Percentiles rank a stretch among this genome's conserved stretches.
These are phyloP conservation scores for Myrmecobius fasciatus DNA, from an alignment of 2,113 vertebrate genomes.

Conservation along the genomic window DNA sequence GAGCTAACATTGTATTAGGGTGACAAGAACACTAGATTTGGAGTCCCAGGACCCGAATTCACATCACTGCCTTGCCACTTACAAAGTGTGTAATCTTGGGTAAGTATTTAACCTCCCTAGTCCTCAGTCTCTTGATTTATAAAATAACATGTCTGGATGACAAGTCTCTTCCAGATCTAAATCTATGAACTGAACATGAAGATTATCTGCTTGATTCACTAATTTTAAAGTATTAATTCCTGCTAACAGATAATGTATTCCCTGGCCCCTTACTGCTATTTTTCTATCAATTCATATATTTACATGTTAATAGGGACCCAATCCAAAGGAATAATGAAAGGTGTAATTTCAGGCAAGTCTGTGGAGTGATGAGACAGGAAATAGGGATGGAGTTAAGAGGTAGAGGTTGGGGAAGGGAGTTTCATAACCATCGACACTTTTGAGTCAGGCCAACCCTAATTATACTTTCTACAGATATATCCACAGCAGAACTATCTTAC, in stretches of 20 bases:
- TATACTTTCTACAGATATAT: no score
- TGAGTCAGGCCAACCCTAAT: background rate
- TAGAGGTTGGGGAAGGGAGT: background rate
- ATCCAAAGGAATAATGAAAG: background rate
- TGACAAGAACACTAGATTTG: background rate
- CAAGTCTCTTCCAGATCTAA: background rate
- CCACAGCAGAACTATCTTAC: background rate
- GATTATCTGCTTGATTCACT: background rate
- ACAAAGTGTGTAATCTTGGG: background rate
- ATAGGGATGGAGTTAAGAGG: background rate
- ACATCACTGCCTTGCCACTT: background rate
- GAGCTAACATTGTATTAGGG: no score
- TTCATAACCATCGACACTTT: background rate
- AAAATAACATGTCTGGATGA: background rate
- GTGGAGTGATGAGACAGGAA: no score
- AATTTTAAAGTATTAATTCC: background rate
- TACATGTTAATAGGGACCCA: background rate
- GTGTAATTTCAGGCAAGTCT: background rate
- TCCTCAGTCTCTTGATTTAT: background rate
- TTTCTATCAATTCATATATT: background rate
- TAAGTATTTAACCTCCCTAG: background rate
- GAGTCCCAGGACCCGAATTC: background rate
- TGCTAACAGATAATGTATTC: no score
- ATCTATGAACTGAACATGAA: background rate
- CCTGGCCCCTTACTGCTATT: background rate